Base-by-base conservation (phyloP, 1,140 invertebrate species). In the Leptopilina boulardi region DNA sequence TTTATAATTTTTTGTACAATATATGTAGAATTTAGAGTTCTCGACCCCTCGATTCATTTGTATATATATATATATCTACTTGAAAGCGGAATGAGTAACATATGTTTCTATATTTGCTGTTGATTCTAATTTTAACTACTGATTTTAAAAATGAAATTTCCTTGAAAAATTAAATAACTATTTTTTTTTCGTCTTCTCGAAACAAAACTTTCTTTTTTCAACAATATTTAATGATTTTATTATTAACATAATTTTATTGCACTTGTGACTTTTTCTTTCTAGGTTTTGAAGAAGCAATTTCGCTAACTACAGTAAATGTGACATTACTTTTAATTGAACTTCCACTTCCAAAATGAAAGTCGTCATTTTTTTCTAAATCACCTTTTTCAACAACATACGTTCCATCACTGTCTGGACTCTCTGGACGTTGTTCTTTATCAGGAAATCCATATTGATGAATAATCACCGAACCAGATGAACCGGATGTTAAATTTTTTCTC, bases 221-320 rank as follows among this genome's bases (percentile, higher is more conserved):
- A n/a, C 47, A 18, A 18, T n/a, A n/a, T n/a, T n/a, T n/a, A n/a
- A n/a, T n/a, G 1, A n/a, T 59, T 23, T 5, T 30, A n/a, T 30
- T 66, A 51, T 71, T 30, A 30, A 71, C 15, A 26, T 6, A 74
- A 38, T 70, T 76, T 79, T 51, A 66, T 72, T 77, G 73, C 70
- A 77, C 47, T 1, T 34, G 26, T 71, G 47, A 76, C 38, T 71
- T 80, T 70, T 23, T 84, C 54, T 73, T 85, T 15, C 86, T 85
- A 38, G 86, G 80, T 44, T 85, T 86, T 0, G 87, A 80, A 73
- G 86, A 56, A 41, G 84, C 83, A 44, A 83, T 59, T 78, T 90
- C 85, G 59, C 84, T 87, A 70, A 89, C 86, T 70, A 90, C 84
- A n/a, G 84, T 80, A 78, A 90, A 90, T 19, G 89, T 90, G 3